Evolutionary conservation across 2,113 vertebrate genomes (phyloP).

Genomic region (Mohoua ochrocephala): DNA sequence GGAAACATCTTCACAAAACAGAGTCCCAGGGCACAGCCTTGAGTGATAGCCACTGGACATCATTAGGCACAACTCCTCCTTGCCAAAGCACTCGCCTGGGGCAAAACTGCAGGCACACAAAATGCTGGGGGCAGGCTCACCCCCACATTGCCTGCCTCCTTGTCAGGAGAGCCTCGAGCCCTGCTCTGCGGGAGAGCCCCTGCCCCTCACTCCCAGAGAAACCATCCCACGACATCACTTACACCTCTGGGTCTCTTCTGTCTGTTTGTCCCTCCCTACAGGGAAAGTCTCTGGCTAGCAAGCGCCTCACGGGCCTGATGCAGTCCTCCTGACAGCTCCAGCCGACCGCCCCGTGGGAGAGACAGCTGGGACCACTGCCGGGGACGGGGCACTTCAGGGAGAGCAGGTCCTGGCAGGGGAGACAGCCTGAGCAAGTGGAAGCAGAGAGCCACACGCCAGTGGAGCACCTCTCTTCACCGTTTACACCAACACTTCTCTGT

Average conservation of each 20-base stretch:
- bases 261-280: constrained; percentile 59
- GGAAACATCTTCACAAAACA: neutral
- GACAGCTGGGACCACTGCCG: neutral
- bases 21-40: neutral
- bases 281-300: constrained; percentile 94
- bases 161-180: rapidly evolving
- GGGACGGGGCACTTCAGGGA: constrained; percentile 46
- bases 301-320: constrained; percentile 95
- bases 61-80: neutral
- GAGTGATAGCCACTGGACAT: neutral
- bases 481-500: constrained; percentile 38
- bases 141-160: rapidly evolving
- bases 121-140: neutral
- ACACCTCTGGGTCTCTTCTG: neutral
- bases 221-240: neutral
- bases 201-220: neutral
- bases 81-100: neutral
- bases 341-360: neutral
- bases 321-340: constrained; percentile 88
- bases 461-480: constrained; percentile 25
- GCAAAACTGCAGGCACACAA: rapidly evolving
- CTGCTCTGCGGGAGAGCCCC: neutral
- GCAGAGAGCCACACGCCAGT: neutral
- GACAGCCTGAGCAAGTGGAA: constrained; percentile 5
- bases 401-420: constrained; percentile 39